Evolutionary conservation across 2,797 vertebrate genomes (phyloP).

Genomic region (Poecilia picta): DNA sequence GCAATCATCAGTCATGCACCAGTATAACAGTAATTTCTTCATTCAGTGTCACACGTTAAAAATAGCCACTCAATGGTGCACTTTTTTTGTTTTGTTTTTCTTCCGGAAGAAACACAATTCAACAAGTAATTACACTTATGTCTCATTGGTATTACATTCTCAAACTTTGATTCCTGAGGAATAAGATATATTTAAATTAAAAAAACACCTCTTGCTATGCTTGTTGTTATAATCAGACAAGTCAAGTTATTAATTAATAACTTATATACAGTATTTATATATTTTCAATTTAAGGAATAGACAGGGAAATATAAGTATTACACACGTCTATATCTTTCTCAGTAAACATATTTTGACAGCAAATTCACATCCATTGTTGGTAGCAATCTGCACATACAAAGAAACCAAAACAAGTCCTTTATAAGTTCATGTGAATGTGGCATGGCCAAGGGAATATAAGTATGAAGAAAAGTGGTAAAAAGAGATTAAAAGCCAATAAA

Average conservation of each 20-base stretch:
- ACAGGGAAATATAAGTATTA: background rate
- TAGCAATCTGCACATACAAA: background rate
- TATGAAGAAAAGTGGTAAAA: background rate
- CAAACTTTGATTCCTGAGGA: constrained; percentile 77
- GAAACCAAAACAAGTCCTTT: background rate
- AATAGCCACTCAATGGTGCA: constrained; percentile 47
- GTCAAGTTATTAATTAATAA: constrained; percentile 7
- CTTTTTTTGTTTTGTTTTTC: constrained; percentile 31
- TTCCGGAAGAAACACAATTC: constrained; percentile 44
- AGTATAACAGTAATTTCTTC: constrained; percentile 46
- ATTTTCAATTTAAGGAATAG: constrained; percentile 19
- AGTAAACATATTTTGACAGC: background rate
- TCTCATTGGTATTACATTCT: constrained; percentile 62
- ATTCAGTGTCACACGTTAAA: constrained; percentile 46
- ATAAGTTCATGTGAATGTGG: background rate
- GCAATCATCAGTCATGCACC: constrained; percentile 62
- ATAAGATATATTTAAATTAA: constrained; percentile 54
- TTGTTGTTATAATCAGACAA: constrained; percentile 39
- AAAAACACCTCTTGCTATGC: constrained; percentile 50
- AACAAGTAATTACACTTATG: constrained; percentile 44
- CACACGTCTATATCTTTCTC: background rate
- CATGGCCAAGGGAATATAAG: background rate
- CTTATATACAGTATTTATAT: constrained; percentile 12
- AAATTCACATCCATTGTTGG: background rate
- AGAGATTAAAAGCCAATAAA: background rate